Percentiles rank a stretch among this genome's conserved stretches.
phyloP scores from a whole-genome alignment of 35 echinoderm and acorn worm genomes.

The Holothuria glaberrima region DNA sequence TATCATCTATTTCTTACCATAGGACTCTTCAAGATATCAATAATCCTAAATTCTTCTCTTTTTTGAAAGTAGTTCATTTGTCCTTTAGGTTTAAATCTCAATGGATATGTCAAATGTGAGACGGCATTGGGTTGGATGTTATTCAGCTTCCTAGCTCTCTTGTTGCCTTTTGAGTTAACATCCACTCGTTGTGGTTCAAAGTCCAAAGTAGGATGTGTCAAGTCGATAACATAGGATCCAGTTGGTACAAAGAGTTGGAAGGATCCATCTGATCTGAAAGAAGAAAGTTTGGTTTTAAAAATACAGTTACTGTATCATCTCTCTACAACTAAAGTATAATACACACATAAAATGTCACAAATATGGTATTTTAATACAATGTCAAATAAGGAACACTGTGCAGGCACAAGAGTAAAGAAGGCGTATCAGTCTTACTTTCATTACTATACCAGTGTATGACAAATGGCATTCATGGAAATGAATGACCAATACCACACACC shows the following conservation, averaged over 20 bases:
- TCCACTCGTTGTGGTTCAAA: slow-evolving; percentile 96
- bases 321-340: no score
- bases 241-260: slow-evolving; percentile 86
- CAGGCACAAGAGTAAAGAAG: no score
- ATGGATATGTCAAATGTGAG: slow-evolving; percentile 63
- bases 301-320: no score
- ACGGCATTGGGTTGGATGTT: slow-evolving; percentile 83
- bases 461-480: no score
- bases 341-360: no score
- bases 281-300: background rate
- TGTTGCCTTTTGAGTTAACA: slow-evolving; percentile 93
- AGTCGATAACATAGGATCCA: slow-evolving; percentile 90
- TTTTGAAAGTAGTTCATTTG: slow-evolving; percentile 86
- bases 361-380: no score
- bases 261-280: slow-evolving; percentile 82
- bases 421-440: no score
- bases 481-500: no score
- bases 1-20: slow-evolving; percentile 76
- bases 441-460: no score
- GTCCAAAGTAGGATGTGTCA: slow-evolving; percentile 80
- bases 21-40: slow-evolving; percentile 95
- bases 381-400: no score
- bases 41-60: slow-evolving; percentile 88
- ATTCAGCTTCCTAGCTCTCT: slow-evolving; percentile 87
- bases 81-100: slow-evolving; percentile 79